Base-by-base conservation (phyloP, 2,888 invertebrate genomes). In the Homarus gammarus region DNA sequence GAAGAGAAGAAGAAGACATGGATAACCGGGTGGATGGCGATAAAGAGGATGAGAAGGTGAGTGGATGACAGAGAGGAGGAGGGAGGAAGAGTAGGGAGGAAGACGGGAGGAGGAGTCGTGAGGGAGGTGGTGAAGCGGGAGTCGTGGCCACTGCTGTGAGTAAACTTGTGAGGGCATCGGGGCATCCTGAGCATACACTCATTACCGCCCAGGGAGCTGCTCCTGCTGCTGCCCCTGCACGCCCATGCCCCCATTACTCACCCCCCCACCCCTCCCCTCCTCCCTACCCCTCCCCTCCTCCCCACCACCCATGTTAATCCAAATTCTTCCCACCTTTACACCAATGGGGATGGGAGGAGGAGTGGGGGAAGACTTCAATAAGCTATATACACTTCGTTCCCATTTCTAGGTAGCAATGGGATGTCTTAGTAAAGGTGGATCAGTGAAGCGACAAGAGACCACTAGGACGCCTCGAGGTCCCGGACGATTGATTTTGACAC, bases 131-230 rank as follows among this genome's bases (percentile, higher is more conserved):
- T 18, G 31, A 5, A 18, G 72, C 18, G 5, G 27, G 0, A 8
- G 33, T 6, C 31, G 33, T 10, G 2, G 72, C 72, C 31, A 31
- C 18, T 72, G 72, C 72, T 72, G 72, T 36, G 72, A 31, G 72
- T 31, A 72, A 72, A 72, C 72, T 72, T n/a, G 33, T n/a, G 27
- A 31, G 72, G 72, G 33, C 72, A 72, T 18, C 18, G 72, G 72
- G 72, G 72, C 72, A 72, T 72, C 72, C 27, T 72, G 33, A 72
- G 72, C 31, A 72, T 31, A 72, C 72, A 72, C 72, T 72, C 72
- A 72, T 72, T 72, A 72, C 44, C 77, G 31, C 40, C 40, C 18
- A 22, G 31, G 27, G n/a, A 15, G 8, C 18, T 73, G 36, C 36
- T 31, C 22, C 73, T 38, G 8, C 22, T n/a, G 44, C 12, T 40